A percentile compares a stretch with the other conserved stretches of the same genome.
Conservation (phyloP, 30 jellyfish, hydroid and myxozoan species). For the Catostylus mosaicus region DNA sequence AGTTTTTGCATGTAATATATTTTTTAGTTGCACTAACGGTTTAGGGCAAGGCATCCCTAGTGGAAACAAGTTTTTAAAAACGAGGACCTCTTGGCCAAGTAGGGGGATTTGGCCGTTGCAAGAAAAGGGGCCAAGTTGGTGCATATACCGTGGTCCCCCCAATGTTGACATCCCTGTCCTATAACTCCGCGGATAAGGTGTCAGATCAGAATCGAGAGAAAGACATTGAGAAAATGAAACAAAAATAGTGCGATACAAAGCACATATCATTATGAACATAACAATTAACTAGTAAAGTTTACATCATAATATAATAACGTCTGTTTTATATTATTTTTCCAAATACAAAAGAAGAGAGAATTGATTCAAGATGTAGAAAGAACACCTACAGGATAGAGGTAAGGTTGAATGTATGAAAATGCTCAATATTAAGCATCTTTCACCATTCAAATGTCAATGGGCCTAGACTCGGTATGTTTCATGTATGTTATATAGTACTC, state of each 20-base stretch:
- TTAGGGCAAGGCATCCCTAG: no score
- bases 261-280: neutral
- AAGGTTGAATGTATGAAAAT: neutral
- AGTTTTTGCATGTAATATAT: no score
- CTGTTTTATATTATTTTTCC: neutral
- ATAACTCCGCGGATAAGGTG: no score
- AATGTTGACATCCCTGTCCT: no score
- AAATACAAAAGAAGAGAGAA: slow-evolving; percentile 6
- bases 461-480: neutral
- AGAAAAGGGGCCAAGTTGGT: no score
- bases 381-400: no score
- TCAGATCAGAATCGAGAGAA: no score
- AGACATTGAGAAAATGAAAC: neutral
- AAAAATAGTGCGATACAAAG: neutral
- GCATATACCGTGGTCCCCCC: no score
- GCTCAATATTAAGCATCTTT: neutral
- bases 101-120: no score
- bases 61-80: no score
- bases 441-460: neutral
- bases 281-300: neutral
- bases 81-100: no score
- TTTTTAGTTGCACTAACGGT: no score
- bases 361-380: neutral
- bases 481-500: neutral
- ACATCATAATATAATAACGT: neutral